Evolutionary conservation across 2,888 invertebrate genomes (phyloP).

Genomic region (Polyploca ridens): DNA sequence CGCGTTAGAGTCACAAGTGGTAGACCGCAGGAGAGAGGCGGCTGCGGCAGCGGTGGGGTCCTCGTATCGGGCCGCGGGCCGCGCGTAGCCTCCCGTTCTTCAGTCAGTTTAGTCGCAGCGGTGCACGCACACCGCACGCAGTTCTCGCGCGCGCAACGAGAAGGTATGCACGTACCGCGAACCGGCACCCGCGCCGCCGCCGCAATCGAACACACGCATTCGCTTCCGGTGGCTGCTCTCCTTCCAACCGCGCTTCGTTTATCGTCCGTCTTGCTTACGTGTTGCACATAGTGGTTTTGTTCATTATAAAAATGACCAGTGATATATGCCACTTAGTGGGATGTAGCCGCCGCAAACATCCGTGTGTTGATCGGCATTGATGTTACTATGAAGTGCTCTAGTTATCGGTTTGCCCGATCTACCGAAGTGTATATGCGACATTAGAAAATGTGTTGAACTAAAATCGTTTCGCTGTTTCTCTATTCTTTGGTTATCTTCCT

Average conservation of each 20-base stretch:
- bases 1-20: conserved; percentile 75
- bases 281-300: conserved; percentile 25
- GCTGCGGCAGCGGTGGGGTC: conserved; percentile 72
- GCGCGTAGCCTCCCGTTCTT: conserved; percentile 64
- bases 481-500: conserved; percentile 36
- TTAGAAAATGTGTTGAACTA: conserved; percentile 65
- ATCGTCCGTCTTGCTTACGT: conserved; percentile 39
- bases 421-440: conserved; percentile 33
- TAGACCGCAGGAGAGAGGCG: conserved; percentile 73
- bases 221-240: conserved; percentile 79
- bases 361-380: conserved; percentile 33
- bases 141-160: conserved; percentile 83
- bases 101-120: conserved; percentile 79
- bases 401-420: conserved; percentile 22
- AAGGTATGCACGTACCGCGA: conserved; percentile 71
- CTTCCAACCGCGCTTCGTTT: conserved; percentile 43
- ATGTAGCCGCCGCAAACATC: conserved; percentile 46
- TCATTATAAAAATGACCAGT: conserved; percentile 21
- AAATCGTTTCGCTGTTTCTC: conserved; percentile 40
- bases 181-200: conserved; percentile 39
- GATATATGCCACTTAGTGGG: conserved; percentile 31
- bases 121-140: conserved; percentile 85
- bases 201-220: conserved; percentile 55
- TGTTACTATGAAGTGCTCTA: conserved; percentile 23
- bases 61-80: conserved; percentile 57